Evolutionary conservation across 2,113 vertebrate genomes (phyloP), one percentile per base, ranked within the genome.

Genomic region (Perccottus glenii): DNA sequence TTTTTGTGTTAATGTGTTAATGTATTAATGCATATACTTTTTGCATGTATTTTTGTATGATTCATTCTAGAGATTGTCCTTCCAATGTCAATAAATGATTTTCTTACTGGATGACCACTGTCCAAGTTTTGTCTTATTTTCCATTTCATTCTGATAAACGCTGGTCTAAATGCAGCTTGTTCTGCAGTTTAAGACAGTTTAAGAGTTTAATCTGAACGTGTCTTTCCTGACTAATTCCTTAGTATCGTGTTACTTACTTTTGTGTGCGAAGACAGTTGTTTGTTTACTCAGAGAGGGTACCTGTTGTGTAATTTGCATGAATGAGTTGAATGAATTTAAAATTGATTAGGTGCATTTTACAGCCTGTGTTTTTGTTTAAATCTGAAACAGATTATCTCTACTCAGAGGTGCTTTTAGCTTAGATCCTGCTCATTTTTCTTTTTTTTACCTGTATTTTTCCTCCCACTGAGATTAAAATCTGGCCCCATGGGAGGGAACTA

Each of bases 21-120:
- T 76, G 33, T 65, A 15, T 5, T 2, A 15, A 9, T 4, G 15
- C 56, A 14, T 0, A 15, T 10, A 36, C 42, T 27, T 5, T 7
- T 60, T 5, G 3, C 33, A 42, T 56, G 42, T 16, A 45, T 46
- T 38, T 67, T 9, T 71, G n/a, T 63, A 38, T 62, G 11, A 52
- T 60, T 67, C 33, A 52, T 60, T 67, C 33, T 50, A 50, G 6
- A 36, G 2, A 9, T 46, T 73, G 49, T 62, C 60, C 40, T 64
- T 4, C 50, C 40, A 14, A 10, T 79, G 63, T 82, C 65, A 82
- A 82, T 77, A 85, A 82, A 77, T 5, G 6, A 14, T 35, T 49
- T 57, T 52, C 5, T 71, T 12, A 52, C n/a, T 53, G 50, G 8
- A 67, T 70, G 38, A 61, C 48, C 11, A n/a, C 11, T 14, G 15